Percentiles rank a stretch among this genome's conserved stretches.
Conservation (phyloP, 2,113 vertebrate genomes). For the Pavo muticus region DNA sequence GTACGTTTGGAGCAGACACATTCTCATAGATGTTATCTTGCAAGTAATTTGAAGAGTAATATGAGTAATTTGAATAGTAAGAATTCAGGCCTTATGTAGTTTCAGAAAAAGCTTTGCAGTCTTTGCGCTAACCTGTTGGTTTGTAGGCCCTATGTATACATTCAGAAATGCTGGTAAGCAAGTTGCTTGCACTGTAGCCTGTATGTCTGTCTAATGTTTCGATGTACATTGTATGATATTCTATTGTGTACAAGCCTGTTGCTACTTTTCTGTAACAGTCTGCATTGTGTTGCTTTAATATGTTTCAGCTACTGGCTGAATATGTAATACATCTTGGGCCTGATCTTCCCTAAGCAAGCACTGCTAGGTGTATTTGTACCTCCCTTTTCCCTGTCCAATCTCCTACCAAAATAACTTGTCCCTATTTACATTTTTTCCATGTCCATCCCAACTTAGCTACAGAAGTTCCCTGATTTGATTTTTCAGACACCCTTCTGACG, state of each 20-base stretch:
- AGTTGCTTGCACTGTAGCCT: background rate
- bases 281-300: background rate
- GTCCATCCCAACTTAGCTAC: too few relatives aligned
- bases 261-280: background rate
- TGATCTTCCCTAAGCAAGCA: too few relatives aligned
- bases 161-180: background rate
- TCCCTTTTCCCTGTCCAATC: too few relatives aligned
- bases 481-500: too few relatives aligned
- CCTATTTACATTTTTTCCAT: too few relatives aligned
- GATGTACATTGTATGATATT: background rate
- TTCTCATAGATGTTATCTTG: background rate
- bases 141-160: background rate
- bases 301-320: background rate
- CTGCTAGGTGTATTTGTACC: too few relatives aligned
- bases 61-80: background rate
- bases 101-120: background rate
- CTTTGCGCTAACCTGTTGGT: background rate
- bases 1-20: background rate
- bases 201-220: background rate
- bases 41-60: background rate
- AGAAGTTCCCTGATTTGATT: too few relatives aligned
- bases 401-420: too few relatives aligned
- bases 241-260: background rate
- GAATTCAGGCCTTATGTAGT: background rate
- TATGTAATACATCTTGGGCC: background rate